Evolutionary conservation across 2,113 vertebrate species (phyloP).

Genomic region (Lophotis ruficrista): DNA sequence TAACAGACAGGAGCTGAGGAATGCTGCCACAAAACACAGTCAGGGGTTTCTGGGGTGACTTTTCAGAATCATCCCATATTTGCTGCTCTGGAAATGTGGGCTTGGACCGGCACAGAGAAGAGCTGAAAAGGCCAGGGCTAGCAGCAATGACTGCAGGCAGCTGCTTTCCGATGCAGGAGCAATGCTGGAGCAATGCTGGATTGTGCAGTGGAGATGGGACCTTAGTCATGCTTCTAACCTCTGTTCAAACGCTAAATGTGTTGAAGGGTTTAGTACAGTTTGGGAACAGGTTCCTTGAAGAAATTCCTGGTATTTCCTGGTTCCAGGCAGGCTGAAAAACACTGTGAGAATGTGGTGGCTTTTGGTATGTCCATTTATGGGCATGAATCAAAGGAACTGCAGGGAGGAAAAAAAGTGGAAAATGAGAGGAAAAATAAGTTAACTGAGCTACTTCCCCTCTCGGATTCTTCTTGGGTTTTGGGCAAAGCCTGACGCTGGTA

Average conservation of each 20-base stretch:
- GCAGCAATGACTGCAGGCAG: not conserved
- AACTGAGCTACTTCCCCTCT: slow-evolving; percentile 71
- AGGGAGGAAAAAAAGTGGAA: slow-evolving; percentile 67
- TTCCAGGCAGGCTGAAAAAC: slow-evolving; percentile 67
- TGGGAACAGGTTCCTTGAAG: slow-evolving; percentile 66
- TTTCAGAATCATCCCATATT: not conserved
- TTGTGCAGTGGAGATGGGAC: not conserved
- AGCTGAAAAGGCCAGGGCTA: not conserved
- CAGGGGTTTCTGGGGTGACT: not conserved
- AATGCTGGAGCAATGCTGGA: not conserved
- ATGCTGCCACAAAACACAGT: not conserved
- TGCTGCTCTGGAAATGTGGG: not conserved
- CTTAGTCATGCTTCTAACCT: slow-evolving; percentile 33
- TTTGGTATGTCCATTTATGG: slow-evolving; percentile 73
- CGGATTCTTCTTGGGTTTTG: slow-evolving; percentile 58
- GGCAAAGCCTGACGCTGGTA: slow-evolving; percentile 52
- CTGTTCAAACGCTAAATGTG: not conserved
- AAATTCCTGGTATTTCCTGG: slow-evolving; percentile 71
- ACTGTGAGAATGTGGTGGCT: slow-evolving; percentile 63
- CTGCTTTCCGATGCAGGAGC: not conserved
- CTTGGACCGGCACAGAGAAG: not conserved
- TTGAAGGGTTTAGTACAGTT: slow-evolving; percentile 41
- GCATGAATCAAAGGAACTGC: slow-evolving; percentile 67
- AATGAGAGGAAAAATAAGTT: slow-evolving; percentile 70
- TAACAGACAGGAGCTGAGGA: not conserved